Percentiles rank a stretch among this genome's conserved stretches.
phyloP scores from a whole-genome alignment of 2,797 vertebrate genomes.

The Sebastes alutus region DNA sequence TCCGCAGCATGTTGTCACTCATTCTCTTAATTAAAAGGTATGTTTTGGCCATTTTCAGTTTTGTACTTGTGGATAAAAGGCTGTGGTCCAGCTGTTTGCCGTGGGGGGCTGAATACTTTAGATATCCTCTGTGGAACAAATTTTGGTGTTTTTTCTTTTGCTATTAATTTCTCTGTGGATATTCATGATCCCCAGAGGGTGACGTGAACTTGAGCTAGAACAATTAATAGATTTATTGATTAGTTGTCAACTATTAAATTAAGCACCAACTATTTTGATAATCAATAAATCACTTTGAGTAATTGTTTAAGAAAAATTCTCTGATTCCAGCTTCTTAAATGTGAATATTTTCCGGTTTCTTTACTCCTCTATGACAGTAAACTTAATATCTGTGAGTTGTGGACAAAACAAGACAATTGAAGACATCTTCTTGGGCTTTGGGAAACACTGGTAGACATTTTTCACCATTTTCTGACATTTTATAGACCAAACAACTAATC shows the following conservation, averaged over 20 bases:
- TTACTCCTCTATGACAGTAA: no score
- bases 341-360: no score
- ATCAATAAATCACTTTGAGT: rapidly evolving
- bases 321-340: no score
- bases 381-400: no score
- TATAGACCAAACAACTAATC: no score
- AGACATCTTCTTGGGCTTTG: no score
- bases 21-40: constrained; percentile 37
- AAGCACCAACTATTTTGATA: no score
- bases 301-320: no score
- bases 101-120: constrained; percentile 1
- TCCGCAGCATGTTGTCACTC: constrained; percentile 31
- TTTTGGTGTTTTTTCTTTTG: not conserved
- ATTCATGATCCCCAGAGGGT: not conserved
- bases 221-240: no score
- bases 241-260: no score
- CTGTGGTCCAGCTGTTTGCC: not conserved
- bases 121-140: not conserved
- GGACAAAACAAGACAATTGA: no score
- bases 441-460: rapidly evolving
- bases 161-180: not conserved
- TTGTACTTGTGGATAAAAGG: not conserved
- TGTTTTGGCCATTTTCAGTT: constrained; percentile 7
- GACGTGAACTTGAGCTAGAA: rapidly evolving
- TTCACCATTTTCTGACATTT: no score